phyloP scores from a whole-genome alignment of 2,888 invertebrate genomes.

The Enchytraeus crypticus region DNA sequence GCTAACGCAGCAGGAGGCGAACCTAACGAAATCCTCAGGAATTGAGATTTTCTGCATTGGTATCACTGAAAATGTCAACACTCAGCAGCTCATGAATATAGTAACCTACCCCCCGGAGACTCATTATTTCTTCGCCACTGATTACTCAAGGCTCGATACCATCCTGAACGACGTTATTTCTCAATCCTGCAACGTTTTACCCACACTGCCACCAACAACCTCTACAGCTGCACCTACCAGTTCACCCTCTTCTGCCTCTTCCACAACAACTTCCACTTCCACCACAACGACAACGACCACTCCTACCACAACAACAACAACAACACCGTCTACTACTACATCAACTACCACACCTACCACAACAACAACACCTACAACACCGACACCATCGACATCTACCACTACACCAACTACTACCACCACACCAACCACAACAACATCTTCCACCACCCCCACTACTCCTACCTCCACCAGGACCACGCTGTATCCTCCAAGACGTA shows the following conservation, averaged over 20 bases:
- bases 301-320: constrained; percentile 4
- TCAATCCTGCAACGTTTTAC: constrained; percentile 7
- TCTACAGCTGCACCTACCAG: constrained; percentile 8
- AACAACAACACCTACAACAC: not conserved
- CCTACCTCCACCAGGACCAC: not conserved
- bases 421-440: constrained; percentile 2
- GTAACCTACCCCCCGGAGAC: not conserved
- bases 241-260: not conserved
- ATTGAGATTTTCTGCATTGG: constrained; percentile 16
- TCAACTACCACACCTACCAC: constrained; percentile 2
- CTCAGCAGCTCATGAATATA: constrained; percentile 10
- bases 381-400: not conserved
- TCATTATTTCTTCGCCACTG: constrained; percentile 9
- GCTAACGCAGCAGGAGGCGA: not conserved
- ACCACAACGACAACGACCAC: constrained; percentile 9
- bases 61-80: constrained; percentile 10
- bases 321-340: constrained; percentile 6
- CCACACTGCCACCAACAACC: not conserved
- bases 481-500: too few relatives aligned
- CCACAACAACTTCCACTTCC: not conserved
- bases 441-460: constrained; percentile 3
- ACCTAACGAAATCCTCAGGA: not conserved
- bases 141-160: constrained; percentile 10
- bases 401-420: constrained; percentile 5
- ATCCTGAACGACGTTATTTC: constrained; percentile 15